phyloP scores from a whole-genome alignment of 2,888 invertebrate species.

The Dryocosmus kuriphilus region DNA sequence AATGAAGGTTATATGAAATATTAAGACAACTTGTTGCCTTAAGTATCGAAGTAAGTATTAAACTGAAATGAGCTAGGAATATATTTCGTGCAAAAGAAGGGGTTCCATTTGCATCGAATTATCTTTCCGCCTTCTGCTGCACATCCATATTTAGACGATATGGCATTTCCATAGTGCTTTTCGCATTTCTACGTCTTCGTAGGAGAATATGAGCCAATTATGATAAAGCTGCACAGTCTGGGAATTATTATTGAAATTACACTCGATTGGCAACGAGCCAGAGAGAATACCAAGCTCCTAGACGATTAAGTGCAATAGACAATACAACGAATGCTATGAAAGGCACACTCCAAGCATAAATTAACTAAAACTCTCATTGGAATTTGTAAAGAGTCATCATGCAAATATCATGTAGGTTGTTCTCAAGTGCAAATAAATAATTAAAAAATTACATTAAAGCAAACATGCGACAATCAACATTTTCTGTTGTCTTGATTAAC shows the following conservation, averaged over 20 bases:
- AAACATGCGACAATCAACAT: conserved; percentile 9
- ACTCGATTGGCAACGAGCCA: conserved; percentile 29
- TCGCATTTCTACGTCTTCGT: not conserved
- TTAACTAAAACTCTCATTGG: conserved; percentile 15
- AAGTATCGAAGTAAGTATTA: not conserved
- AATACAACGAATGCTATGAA: not conserved
- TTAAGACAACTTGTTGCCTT: not conserved
- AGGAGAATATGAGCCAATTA: conserved; percentile 5
- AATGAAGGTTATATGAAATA: not conserved
- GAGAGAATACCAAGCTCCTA: not conserved
- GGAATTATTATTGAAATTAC: conserved; percentile 35
- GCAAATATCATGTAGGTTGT: not conserved
- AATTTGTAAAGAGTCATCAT: not conserved
- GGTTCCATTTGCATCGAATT: conserved; percentile 7
- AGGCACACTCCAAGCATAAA: not conserved
- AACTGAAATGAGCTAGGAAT: not conserved
- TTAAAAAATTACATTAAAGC: not conserved
- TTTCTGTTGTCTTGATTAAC: conserved; percentile 16
- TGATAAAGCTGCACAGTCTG: conserved; percentile 2
- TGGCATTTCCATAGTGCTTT: not conserved
- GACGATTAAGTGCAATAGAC: conserved; percentile 18
- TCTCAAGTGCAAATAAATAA: not conserved
- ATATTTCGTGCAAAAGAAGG: not conserved
- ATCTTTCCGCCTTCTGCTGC: not conserved
- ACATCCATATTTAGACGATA: not conserved